These are phyloP conservation scores for Lordiphosa clarofinis DNA, from an alignment of 1,140 invertebrate genomes.

Conservation along the genomic window DNA sequence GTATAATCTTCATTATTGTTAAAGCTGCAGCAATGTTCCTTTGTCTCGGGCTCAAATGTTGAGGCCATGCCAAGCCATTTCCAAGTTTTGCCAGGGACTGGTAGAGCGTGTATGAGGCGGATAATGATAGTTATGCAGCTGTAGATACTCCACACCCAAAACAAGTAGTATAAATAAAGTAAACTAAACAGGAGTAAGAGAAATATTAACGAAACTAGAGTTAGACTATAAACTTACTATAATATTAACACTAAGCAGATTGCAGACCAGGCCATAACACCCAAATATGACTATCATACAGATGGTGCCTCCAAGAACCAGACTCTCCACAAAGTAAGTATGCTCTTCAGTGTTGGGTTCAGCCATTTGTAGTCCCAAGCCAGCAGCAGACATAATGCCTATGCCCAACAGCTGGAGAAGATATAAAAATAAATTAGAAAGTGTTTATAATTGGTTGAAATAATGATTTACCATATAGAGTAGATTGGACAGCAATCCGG, in stretches of 20 bases:
- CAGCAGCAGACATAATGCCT: slow-evolving; percentile 56
- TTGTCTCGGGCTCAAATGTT: slow-evolving; percentile 35
- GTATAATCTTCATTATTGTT: slow-evolving; percentile 56
- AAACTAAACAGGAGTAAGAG: slow-evolving; percentile 29
- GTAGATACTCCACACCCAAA: slow-evolving; percentile 59
- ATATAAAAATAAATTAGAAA: not conserved
- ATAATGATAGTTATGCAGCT: slow-evolving; percentile 66
- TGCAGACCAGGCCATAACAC: slow-evolving; percentile 63
- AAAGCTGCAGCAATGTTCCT: slow-evolving; percentile 57
- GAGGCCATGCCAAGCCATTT: slow-evolving; percentile 59
- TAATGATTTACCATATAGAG: slow-evolving; percentile 59
- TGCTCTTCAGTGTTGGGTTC: slow-evolving; percentile 66
- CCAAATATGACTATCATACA: slow-evolving; percentile 71
- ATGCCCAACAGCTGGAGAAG: slow-evolving; percentile 56
- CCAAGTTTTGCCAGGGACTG: slow-evolving; percentile 50
- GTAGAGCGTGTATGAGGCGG: slow-evolving; percentile 28
- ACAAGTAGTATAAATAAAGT: slow-evolving; percentile 62
- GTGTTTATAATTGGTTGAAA: not conserved
- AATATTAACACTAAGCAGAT: slow-evolving; percentile 63
- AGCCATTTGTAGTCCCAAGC: slow-evolving; percentile 53
- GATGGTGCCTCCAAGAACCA: slow-evolving; percentile 64
- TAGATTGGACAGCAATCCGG: slow-evolving; percentile 64
- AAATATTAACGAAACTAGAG: not conserved
- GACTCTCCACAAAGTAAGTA: slow-evolving; percentile 67
- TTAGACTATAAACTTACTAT: slow-evolving; percentile 36